Evolutionary conservation across 2,797 vertebrate species (phyloP).

Genomic region (Silurus lanzhouensis): DNA sequence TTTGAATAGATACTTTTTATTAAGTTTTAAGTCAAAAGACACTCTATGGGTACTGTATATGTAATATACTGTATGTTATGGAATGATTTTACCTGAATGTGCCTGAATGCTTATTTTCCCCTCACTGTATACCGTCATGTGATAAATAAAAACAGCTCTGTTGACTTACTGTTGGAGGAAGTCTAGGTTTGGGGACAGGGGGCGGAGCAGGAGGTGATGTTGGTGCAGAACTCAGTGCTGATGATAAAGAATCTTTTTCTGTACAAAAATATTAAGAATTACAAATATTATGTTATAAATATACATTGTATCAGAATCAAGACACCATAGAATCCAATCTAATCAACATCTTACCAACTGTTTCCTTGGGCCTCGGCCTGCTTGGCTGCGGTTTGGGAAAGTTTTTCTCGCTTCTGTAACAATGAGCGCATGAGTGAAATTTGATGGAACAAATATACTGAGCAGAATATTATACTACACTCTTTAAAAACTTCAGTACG

Average conservation of each 20-base stretch:
- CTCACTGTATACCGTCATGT: not conserved
- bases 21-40: not conserved
- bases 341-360: slow-evolving; percentile 66
- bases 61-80: not conserved
- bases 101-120: not conserved
- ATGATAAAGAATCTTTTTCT: slow-evolving; percentile 24
- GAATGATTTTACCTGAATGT: not conserved
- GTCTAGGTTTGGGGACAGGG: slow-evolving; percentile 49
- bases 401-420: slow-evolving; percentile 70
- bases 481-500: not conserved
- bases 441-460: not conserved
- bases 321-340: too few species aligned
- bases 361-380: slow-evolving; percentile 66
- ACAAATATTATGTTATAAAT: not conserved
- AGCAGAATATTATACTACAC: not conserved
- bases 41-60: not conserved
- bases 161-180: slow-evolving; percentile 31
- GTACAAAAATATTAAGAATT: not conserved
- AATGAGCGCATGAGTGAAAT: slow-evolving; percentile 17
- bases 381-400: slow-evolving; percentile 72
- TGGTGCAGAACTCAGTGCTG: slow-evolving; percentile 9
- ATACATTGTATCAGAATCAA: not conserved
- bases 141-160: not conserved
- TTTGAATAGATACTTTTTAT: not conserved
- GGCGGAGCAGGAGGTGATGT: slow-evolving; percentile 14